Percentiles rank a stretch among this genome's conserved stretches.
phyloP scores from a whole-genome alignment of 2,113 vertebrate species.

The Macrotis lagotis region DNA sequence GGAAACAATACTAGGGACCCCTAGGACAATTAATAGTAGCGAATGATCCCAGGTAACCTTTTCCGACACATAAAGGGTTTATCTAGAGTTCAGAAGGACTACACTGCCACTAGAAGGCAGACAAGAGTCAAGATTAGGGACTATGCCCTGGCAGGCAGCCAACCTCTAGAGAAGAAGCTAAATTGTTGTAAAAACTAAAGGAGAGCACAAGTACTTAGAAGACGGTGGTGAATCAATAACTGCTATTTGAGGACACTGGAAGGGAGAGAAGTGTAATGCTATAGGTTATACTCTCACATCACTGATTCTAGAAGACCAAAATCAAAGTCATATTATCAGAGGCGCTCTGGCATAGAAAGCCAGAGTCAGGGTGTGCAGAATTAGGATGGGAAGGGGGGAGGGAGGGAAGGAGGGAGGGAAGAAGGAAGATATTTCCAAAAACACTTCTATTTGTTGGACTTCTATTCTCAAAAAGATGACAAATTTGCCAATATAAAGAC shows the following conservation, averaged over 20 bases:
- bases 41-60: too few relatives aligned
- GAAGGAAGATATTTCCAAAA: not conserved
- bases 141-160: too few relatives aligned
- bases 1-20: too few relatives aligned
- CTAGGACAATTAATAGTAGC: too few relatives aligned
- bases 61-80: too few relatives aligned
- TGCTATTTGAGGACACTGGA: not conserved
- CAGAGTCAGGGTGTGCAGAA: not conserved
- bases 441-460: not conserved
- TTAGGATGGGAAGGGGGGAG: too few relatives aligned
- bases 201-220: not conserved
- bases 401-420: too few relatives aligned
- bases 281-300: not conserved
- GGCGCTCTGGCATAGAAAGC: not conserved
- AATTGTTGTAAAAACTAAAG: not conserved
- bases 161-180: not conserved
- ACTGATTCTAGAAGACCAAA: not conserved
- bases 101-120: too few relatives aligned
- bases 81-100: too few relatives aligned
- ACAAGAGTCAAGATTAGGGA: too few relatives aligned
- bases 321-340: not conserved
- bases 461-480: not conserved
- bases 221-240: not conserved
- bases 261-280: not conserved
- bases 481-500: not conserved